phyloP scores from a whole-genome alignment of 2,113 vertebrate species.

The Amia ocellicauda region DNA sequence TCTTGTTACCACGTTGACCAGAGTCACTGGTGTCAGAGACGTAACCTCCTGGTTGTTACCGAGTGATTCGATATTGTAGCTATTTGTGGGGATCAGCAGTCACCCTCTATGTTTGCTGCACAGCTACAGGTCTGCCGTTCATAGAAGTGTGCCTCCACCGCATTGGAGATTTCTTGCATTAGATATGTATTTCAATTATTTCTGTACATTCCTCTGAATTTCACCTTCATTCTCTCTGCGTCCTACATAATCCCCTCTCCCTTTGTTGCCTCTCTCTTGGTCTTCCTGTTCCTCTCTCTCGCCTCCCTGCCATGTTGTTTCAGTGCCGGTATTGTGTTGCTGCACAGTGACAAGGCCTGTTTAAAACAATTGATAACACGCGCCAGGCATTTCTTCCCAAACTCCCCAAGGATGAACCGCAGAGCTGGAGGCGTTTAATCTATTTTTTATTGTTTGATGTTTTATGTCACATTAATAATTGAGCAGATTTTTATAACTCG shows the following conservation, averaged over 20 bases:
- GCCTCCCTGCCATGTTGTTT: not conserved
- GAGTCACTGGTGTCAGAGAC: no score
- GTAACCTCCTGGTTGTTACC: no score
- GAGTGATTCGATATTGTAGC: no score
- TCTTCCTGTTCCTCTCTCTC: not conserved
- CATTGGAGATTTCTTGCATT: no score
- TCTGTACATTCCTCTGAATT: not conserved
- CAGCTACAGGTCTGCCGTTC: no score
- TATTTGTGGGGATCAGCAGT: no score
- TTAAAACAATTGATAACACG: not conserved
- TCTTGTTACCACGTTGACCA: no score
- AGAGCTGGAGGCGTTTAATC: not conserved
- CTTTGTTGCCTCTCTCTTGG: rapidly evolving
- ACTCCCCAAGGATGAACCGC: slow-evolving; percentile 1
- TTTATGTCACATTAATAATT: slow-evolving; percentile 13
- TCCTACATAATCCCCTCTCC: not conserved
- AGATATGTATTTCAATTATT: no score
- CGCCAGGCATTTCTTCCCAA: not conserved
- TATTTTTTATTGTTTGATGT: not conserved
- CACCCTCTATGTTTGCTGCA: no score
- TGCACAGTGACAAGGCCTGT: not conserved
- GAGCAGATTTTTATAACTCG: not conserved
- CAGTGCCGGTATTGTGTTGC: not conserved
- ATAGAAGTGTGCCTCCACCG: no score
- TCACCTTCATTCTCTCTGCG: not conserved